Evolutionary conservation across 2,888 invertebrate genomes (phyloP).

Genomic region (Cheilosia soror): DNA sequence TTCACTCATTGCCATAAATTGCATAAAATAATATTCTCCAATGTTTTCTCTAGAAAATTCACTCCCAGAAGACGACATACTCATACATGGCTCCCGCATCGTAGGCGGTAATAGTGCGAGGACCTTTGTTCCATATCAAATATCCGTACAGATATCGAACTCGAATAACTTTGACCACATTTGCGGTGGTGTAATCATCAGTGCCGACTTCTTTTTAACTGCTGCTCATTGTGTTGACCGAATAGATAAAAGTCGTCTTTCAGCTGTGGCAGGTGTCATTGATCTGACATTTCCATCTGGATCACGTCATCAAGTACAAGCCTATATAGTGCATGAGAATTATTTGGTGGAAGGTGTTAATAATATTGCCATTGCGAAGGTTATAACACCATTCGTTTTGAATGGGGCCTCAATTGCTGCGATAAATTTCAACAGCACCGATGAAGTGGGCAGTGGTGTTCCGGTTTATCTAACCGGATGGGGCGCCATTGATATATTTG

Average conservation of each 20-base stretch:
- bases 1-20: background rate
- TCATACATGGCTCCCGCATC: background rate
- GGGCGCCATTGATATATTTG: background rate
- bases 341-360: background rate
- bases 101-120: background rate
- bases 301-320: background rate
- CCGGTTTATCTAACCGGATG: background rate
- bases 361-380: conserved; percentile 13
- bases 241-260: background rate
- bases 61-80: background rate
- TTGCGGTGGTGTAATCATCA: conserved; percentile 5
- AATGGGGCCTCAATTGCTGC: background rate
- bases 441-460: background rate
- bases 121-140: background rate
- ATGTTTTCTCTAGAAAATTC: background rate
- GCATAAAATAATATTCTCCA: background rate
- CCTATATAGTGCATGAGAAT: background rate
- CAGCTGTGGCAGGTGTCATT: conserved; percentile 7
- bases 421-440: background rate
- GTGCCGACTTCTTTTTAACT: background rate
- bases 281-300: background rate
- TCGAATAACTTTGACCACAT: background rate
- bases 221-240: background rate
- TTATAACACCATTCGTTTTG: background rate
- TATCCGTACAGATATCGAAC: background rate